Base-by-base conservation (phyloP, 2,113 vertebrate genomes). In the Vombatus ursinus region DNA sequence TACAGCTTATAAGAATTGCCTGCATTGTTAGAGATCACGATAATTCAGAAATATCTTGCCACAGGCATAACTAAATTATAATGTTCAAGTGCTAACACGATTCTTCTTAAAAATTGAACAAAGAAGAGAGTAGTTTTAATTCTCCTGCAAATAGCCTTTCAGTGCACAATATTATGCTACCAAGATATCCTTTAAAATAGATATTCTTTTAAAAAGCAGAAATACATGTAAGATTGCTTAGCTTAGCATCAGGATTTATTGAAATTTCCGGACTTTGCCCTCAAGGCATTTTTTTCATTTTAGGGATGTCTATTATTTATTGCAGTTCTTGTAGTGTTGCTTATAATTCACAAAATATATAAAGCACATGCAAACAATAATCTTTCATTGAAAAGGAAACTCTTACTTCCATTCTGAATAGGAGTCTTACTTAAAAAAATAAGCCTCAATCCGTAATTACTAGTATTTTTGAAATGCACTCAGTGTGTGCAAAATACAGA, bases 241-340 rank as follows among this genome's bases (percentile, higher is more conserved):
- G 48, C 5, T 95, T 94, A 93, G 44, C 49, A 24, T 26, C 53
- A 91, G 2, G n/a, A 92, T 47, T 92, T 50, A 50, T 54, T 93
- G 68, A 90, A 89, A 25, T 23, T 50, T 24, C 47, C 49, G 22
- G 49, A 77, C 47, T 93, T 94, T 47, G 31, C 91, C 3, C 0
- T 53, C 94, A 94, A 91, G 91, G 92, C 93, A 77, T 91, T 6
- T 9, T 95, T 93, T 95, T 90, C 0, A 11, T 48, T 48, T 84
- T 37, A 57, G 97, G 22, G 1, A 90, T 91, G 94, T 94, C 24
- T 1, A 90, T 94, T 96, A 68, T 51, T 57, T 89, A 50, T 0
- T 47, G 22, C 6, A 90, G 8, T 0, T 89, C 89, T 37, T 44
- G 10, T 90, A 2, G 10, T n/a, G 8, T 11, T 90, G 14, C 0